Evolutionary conservation across 2,113 vertebrate species (phyloP).

Genomic region (Benitochromis conjunctus): DNA sequence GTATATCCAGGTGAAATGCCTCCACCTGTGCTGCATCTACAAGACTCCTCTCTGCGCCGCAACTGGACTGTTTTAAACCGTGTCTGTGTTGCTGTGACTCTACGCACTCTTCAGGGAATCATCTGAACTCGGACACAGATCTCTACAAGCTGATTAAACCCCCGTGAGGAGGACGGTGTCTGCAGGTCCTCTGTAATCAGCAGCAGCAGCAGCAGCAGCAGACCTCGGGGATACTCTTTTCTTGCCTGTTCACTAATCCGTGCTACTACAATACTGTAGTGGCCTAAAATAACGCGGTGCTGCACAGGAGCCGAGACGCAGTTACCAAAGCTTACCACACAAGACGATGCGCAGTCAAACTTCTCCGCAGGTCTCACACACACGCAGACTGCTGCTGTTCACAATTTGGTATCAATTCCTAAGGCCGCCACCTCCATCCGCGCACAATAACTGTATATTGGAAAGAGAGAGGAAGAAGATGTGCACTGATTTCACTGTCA

Average conservation of each 20-base stretch:
- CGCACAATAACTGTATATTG: conserved; percentile 22
- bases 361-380: conserved; percentile 38
- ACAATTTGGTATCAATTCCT: conserved; percentile 34
- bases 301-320: conserved; percentile 26
- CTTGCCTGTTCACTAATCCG: neutral
- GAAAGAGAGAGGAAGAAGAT: neutral
- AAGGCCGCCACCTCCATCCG: conserved; percentile 43
- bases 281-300: conserved; percentile 22
- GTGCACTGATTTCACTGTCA: conserved; percentile 30
- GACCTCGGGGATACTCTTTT: neutral
- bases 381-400: conserved; percentile 26
- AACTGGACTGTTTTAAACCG: neutral
- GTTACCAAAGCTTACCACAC: conserved; percentile 57
- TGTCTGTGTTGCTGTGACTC: conserved; percentile 10
- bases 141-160: neutral
- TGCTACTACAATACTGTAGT: neutral
- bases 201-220: neutral
- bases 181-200: neutral
- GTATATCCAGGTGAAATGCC: neutral
- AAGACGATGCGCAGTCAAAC: conserved; percentile 53
- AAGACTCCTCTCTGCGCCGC: conserved; percentile 13
- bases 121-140: neutral
- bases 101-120: conserved; percentile 12
- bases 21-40: neutral
- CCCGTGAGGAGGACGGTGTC: neutral